phyloP scores from a whole-genome alignment of 2,113 vertebrate species.

The Cinclus cinclus region DNA sequence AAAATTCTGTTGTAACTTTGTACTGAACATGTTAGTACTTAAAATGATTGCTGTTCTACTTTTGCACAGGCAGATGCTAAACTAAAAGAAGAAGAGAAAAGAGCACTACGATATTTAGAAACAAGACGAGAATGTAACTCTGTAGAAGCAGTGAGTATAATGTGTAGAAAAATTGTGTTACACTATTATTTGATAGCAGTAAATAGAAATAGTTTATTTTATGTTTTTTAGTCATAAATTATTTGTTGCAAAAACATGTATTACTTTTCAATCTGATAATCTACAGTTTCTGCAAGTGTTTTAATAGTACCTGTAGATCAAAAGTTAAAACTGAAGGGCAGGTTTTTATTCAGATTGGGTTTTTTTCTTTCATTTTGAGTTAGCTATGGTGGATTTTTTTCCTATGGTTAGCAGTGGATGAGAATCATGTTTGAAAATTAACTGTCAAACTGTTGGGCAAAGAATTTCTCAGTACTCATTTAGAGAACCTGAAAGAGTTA shows the following conservation, averaged over 20 bases:
- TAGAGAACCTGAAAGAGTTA: background rate
- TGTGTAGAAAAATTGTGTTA: background rate
- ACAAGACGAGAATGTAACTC: constrained; percentile 98
- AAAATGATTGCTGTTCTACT: constrained; percentile 73
- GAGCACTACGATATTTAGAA: constrained; percentile 95
- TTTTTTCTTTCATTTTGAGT: background rate
- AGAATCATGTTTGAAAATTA: background rate
- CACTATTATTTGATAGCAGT: background rate
- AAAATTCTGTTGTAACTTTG: constrained; percentile 26
- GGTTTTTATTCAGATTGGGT: background rate
- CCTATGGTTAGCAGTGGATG: background rate
- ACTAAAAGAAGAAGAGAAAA: constrained; percentile 97
- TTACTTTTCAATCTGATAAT: background rate
- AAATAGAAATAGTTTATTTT: background rate
- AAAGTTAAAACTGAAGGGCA: background rate
- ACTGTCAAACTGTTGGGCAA: background rate
- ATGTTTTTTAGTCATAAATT: background rate
- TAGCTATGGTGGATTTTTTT: background rate
- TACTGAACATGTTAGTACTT: constrained; percentile 35
- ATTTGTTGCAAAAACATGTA: background rate
- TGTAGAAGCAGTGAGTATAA: constrained; percentile 94
- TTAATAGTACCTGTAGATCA: background rate
- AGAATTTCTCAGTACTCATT: background rate
- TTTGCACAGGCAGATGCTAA: constrained; percentile 95
- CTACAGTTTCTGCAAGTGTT: background rate